phyloP scores from a whole-genome alignment of 2,797 vertebrate genomes.

The Potorous gilbertii region DNA sequence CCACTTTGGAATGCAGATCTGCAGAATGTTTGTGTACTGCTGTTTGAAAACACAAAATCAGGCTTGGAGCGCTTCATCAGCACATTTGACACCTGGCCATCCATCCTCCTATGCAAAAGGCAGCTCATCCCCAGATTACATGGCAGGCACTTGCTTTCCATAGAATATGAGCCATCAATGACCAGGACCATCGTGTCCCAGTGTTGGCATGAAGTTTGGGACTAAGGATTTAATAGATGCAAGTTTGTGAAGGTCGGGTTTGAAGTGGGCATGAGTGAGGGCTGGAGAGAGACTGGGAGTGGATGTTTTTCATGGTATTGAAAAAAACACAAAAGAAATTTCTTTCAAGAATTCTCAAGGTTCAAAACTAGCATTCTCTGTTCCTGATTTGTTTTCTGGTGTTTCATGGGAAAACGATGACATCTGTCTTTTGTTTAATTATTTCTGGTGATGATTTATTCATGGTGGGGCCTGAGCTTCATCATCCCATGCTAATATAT shows the following conservation, averaged over 20 bases:
- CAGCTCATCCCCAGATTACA: conserved; percentile 12
- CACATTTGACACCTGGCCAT: conserved; percentile 67
- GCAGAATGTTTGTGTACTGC: conserved; percentile 60
- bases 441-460: conserved; percentile 73
- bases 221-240: neutral
- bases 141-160: conserved; percentile 31
- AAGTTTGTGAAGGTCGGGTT: neutral
- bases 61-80: conserved; percentile 67
- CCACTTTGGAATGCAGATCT: conserved; percentile 64
- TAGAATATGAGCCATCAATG: conserved; percentile 58
- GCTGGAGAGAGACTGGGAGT: neutral
- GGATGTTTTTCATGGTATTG: neutral
- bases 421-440: conserved; percentile 71
- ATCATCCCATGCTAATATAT: conserved; percentile 56
- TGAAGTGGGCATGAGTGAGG: neutral
- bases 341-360: neutral
- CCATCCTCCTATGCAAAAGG: conserved; percentile 66
- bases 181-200: conserved; percentile 30
- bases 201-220: conserved; percentile 50
- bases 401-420: conserved; percentile 65
- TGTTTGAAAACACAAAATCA: conserved; percentile 64
- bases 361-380: conserved; percentile 3
- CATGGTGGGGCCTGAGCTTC: conserved; percentile 63
- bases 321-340: neutral
- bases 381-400: conserved; percentile 59